A percentile compares a stretch with the other conserved stretches of the same genome.
These are phyloP conservation scores for Chrysomela aeneicollis DNA, from an alignment of 2,888 invertebrate genomes.

Conservation along the genomic window DNA sequence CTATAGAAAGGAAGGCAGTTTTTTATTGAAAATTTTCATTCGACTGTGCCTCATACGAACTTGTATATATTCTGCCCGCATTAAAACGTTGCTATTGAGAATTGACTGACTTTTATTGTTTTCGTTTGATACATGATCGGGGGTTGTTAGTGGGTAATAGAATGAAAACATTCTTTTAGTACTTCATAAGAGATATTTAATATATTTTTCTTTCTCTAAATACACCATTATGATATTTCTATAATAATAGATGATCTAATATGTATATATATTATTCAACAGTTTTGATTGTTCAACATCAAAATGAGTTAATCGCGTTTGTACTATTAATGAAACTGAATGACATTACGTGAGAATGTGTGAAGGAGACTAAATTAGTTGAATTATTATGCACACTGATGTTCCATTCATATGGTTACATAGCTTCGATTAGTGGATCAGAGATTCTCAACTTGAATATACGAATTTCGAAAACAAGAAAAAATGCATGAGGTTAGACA, in stretches of 20 bases:
- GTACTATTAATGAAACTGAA: conserved; percentile 46
- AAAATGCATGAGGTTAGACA: not conserved
- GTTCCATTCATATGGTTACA: conserved; percentile 20
- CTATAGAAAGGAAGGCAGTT: not conserved
- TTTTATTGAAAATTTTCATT: conserved; percentile 2
- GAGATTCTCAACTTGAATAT: conserved; percentile 25
- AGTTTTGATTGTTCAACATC: conserved; percentile 43
- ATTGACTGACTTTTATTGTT: too few relatives aligned
- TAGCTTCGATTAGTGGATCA: conserved; percentile 25
- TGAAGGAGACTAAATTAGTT: conserved; percentile 14
- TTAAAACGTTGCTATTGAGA: not conserved
- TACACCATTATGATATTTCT: conserved; percentile 42
- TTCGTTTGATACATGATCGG: too few relatives aligned
- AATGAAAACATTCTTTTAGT: too few relatives aligned
- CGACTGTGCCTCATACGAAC: conserved; percentile 14
- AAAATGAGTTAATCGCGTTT: conserved; percentile 43
- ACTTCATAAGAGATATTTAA: not conserved
- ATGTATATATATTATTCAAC: conserved; percentile 36
- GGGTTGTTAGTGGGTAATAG: too few relatives aligned
- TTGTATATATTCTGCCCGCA: conserved; percentile 13
- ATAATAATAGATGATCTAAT: conserved; percentile 34
- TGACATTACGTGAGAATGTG: conserved; percentile 6
- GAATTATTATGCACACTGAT: not conserved
- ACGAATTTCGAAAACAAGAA: not conserved
- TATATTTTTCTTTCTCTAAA: conserved; percentile 35